Evolutionary conservation across 2,113 vertebrate species (phyloP), one percentile per base, ranked within the genome.

Genomic region (Malaclemys terrapin): DNA sequence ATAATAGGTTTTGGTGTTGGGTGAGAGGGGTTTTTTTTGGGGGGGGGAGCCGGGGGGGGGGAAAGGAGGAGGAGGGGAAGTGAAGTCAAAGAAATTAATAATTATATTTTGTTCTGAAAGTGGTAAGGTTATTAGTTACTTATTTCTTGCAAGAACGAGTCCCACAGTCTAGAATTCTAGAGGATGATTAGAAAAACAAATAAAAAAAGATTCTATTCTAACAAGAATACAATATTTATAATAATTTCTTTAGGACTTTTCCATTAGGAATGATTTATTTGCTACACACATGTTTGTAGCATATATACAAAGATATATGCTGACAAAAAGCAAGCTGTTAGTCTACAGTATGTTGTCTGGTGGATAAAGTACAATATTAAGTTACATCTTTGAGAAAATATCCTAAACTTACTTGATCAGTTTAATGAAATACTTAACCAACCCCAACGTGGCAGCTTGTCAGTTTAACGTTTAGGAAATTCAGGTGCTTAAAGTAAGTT

Each of bases 401-500:
- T 69, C 3, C 62, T n/a, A n/a, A 72, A 72, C 38, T 22, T 72
- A 72, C 19, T 38, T 72, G n/a, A 72, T 10, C 65, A 72, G 65
- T n/a, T 69, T n/a, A 69, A 69, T 69, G 65, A 69, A 69, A 69
- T n/a, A 38, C 56, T 50, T 72, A 91, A 87, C 93, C 80, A 84
- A 45, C 22, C 38, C 85, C 11, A 24, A 24, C 1, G 38, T 59
- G 85, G 90, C 47, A 93, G 8, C 22, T 78, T 88, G 59, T 85
- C 95, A 94, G 0, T 81, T 94, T 42, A 94, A 85, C 89, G 54
- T 0, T 4, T 27, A 29, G 57, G 50, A 95, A 96, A 94, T 92
- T 94, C 78, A 84, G 88, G 83, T 81, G 81, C 89, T 87, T 89
- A 85, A 95, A 88, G 87, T 81, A 93, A 59, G 53, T 85, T 93